Evolutionary conservation across 1,140 invertebrate species (phyloP), one percentile per base, ranked within the genome.

Genomic region (Bradysia coprophila): DNA sequence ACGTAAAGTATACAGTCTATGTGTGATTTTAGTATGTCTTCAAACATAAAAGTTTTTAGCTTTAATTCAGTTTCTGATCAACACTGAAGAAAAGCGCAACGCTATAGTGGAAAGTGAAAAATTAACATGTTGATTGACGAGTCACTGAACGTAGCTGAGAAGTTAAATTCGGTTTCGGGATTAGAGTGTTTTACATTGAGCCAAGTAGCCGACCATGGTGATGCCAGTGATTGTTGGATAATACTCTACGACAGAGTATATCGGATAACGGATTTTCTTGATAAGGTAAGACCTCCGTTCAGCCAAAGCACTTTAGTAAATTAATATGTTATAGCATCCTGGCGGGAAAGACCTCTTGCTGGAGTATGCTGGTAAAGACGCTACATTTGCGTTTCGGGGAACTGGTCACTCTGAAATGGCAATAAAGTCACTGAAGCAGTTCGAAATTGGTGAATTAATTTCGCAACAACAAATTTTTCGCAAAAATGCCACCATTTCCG

Each of bases 291-390:
- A n/a, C n/a, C n/a, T n/a, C n/a, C n/a, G n/a, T 34, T 34, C 3
- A 34, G n/a, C 18, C 10, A 4, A 18, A 42, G 33, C n/a, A 41
- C 3, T 42, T 41, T 19, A 16, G 16, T 41, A 2, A 19, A 32
- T 42, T 48, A 52, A 50, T 48, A 50, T 43, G 47, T 55, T 58
- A 6, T 55, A 81, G 66, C 89, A 93, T 65, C 87, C 88, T 0
- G 89, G 88, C 21, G 88, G 88, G 3, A 67, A 70, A 2, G 87
- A 92, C 21, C 68, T 92, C 1, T 68, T 93, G 28, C 51, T 89
- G 46, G 88, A 93, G 50, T 74, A 89, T 54, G 86, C 84, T 0
- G 90, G 90, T 1, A 66, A 77, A 4, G 90, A 94, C 57, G 86
- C 83, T 0, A 90, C 83, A 2, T 62, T 84, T 1, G 78, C 86